These are phyloP conservation scores for Diplogasteroides magnus DNA, from an alignment of 1,140 invertebrate species.

Conservation along the genomic window DNA sequence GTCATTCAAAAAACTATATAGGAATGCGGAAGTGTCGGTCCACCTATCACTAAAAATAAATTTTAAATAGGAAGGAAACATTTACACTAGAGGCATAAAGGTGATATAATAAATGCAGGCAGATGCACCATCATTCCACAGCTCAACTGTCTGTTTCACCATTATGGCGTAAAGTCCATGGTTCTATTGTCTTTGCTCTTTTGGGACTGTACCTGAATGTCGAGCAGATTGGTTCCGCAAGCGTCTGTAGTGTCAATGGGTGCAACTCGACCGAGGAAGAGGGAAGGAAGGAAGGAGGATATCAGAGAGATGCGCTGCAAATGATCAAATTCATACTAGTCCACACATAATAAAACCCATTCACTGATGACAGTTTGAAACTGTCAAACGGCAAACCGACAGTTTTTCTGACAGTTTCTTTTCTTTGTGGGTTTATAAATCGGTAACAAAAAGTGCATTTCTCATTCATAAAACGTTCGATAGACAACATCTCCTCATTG, in stretches of 20 bases:
- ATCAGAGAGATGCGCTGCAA: slow-evolving; percentile 79
- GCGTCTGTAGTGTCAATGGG: slow-evolving; percentile 85
- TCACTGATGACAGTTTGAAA: too few relatives aligned
- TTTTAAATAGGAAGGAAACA: slow-evolving; percentile 62
- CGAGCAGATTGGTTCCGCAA: slow-evolving; percentile 91
- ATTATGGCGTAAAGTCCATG: too few relatives aligned
- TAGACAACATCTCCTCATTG: too few relatives aligned
- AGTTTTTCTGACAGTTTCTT: too few relatives aligned
- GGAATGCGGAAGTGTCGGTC: not conserved
- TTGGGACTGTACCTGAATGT: slow-evolving; percentile 55
- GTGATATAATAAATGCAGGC: too few relatives aligned
- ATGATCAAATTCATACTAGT: slow-evolving; percentile 32
- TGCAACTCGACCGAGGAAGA: slow-evolving; percentile 82
- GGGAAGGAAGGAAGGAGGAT: slow-evolving; percentile 80
- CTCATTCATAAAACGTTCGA: too few relatives aligned
- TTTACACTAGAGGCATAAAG: too few relatives aligned
- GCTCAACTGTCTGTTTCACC: too few relatives aligned
- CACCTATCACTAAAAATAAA: slow-evolving; percentile 46
- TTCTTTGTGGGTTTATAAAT: slow-evolving; percentile 3
- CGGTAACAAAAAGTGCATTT: too few relatives aligned
- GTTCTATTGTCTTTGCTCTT: too few relatives aligned
- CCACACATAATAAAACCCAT: slow-evolving; percentile 19
- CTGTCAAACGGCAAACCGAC: too few relatives aligned
- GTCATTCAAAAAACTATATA: not conserved
- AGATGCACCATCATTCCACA: too few relatives aligned